phyloP scores from a whole-genome alignment of 1,140 invertebrate species.

The Panagrolaimus sp. region DNA sequence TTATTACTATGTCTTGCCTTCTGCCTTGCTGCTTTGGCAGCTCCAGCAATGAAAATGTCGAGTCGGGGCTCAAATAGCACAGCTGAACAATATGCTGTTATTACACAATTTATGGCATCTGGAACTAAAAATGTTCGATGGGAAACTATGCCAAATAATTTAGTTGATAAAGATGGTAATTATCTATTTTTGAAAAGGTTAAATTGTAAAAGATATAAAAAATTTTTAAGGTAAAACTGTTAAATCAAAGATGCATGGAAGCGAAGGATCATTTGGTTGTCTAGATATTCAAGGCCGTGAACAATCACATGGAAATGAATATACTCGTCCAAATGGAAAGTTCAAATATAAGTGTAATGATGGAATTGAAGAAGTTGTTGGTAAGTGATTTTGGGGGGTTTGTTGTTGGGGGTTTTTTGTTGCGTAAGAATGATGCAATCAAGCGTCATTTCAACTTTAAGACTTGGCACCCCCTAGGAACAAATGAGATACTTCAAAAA shows the following conservation, averaged over 20 bases:
- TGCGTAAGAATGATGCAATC: too few relatives aligned
- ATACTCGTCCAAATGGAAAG: slow-evolving; percentile 42
- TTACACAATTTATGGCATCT: slow-evolving; percentile 21
- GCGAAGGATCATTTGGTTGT: slow-evolving; percentile 16
- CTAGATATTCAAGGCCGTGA: slow-evolving; percentile 27
- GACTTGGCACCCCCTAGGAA: too few relatives aligned
- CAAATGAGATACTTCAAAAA: too few relatives aligned
- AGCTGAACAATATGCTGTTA: slow-evolving; percentile 15
- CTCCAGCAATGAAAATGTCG: too few relatives aligned
- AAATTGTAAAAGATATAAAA: not conserved
- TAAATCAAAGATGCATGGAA: not conserved
- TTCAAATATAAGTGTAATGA: slow-evolving; percentile 44
- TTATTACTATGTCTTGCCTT: too few relatives aligned
- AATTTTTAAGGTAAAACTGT: slow-evolving; percentile 22
- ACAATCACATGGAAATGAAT: slow-evolving; percentile 30
- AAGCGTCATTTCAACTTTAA: too few relatives aligned
- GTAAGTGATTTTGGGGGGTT: slow-evolving; percentile 21
- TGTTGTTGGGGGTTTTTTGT: too few relatives aligned
- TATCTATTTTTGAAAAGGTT: not conserved
- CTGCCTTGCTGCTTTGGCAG: too few relatives aligned
- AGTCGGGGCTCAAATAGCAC: too few relatives aligned
- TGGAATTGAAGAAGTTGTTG: slow-evolving; percentile 37
- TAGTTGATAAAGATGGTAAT: slow-evolving; percentile 1
- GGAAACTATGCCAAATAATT: slow-evolving; percentile 20
- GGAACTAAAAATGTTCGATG: slow-evolving; percentile 28